These are phyloP conservation scores for Accipiter cooperii DNA, from an alignment of 2,113 vertebrate genomes.

Conservation along the genomic window DNA sequence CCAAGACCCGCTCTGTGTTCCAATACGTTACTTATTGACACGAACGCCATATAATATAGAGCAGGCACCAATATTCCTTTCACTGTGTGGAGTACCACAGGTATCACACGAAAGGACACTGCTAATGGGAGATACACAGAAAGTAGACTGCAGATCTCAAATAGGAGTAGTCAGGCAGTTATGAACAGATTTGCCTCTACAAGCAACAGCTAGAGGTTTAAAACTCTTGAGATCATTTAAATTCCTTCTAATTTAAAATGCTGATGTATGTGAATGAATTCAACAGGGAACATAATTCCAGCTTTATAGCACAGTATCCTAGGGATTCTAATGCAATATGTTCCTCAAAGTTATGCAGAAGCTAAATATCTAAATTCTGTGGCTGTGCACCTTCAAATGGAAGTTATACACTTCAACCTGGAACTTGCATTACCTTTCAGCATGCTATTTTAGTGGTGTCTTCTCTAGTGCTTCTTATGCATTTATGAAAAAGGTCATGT, in stretches of 20 bases:
- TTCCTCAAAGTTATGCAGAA: not conserved
- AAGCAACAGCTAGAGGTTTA: not conserved
- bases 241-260: not conserved
- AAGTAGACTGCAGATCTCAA: not conserved
- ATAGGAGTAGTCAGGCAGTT: not conserved
- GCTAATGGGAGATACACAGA: not conserved
- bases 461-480: not conserved
- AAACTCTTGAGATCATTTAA: not conserved
- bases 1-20: not conserved
- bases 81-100: not conserved
- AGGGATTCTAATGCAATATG: not conserved
- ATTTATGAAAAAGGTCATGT: not conserved
- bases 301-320: not conserved
- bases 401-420: not conserved
- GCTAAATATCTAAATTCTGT: not conserved
- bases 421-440: not conserved
- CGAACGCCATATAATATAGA: not conserved
- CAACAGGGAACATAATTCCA: not conserved
- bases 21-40: not conserved
- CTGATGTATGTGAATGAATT: not conserved
- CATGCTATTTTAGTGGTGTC: not conserved
- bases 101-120: not conserved
- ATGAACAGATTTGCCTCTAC: not conserved
- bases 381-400: not conserved
- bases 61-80: not conserved